phyloP scores from a whole-genome alignment of 2,888 invertebrate species.

The Andrena flavipes region DNA sequence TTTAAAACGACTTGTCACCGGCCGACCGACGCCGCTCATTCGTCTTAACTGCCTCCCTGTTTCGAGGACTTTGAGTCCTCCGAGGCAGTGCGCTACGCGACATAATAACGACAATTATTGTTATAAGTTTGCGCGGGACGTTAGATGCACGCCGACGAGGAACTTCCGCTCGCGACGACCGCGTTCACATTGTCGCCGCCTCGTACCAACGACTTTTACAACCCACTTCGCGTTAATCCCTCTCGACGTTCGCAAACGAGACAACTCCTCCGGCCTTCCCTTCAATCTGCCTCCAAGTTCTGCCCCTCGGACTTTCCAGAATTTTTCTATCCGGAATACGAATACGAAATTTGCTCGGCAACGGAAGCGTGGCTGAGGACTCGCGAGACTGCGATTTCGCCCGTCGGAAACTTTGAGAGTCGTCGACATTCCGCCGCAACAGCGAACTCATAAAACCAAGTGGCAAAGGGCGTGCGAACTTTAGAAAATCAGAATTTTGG shows the following conservation, averaged over 20 bases:
- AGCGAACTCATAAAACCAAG: too few relatives aligned
- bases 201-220: conserved; percentile 19
- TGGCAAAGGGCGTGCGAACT: too few relatives aligned
- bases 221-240: conserved; percentile 41
- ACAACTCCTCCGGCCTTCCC: conserved; percentile 6
- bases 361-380: background rate
- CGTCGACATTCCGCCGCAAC: too few relatives aligned
- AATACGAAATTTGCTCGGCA: background rate
- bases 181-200: background rate
- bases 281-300: conserved; percentile 19
- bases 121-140: conserved; percentile 50
- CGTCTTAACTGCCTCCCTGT: conserved; percentile 59
- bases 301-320: background rate
- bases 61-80: conserved; percentile 52
- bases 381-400: too few relatives aligned
- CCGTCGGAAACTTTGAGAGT: background rate
- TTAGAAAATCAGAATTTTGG: too few relatives aligned
- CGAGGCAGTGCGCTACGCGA: conserved; percentile 39
- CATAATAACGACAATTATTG: conserved; percentile 67
- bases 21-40: conserved; percentile 59
- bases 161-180: background rate
- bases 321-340: conserved; percentile 7
- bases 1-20: conserved; percentile 59
- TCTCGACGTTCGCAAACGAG: conserved; percentile 36
- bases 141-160: background rate